Percentiles rank a stretch among this genome's conserved stretches.
These are phyloP conservation scores for Sminthurinus aureus DNA, from an alignment of 2,888 invertebrate genomes.

Conservation along the genomic window DNA sequence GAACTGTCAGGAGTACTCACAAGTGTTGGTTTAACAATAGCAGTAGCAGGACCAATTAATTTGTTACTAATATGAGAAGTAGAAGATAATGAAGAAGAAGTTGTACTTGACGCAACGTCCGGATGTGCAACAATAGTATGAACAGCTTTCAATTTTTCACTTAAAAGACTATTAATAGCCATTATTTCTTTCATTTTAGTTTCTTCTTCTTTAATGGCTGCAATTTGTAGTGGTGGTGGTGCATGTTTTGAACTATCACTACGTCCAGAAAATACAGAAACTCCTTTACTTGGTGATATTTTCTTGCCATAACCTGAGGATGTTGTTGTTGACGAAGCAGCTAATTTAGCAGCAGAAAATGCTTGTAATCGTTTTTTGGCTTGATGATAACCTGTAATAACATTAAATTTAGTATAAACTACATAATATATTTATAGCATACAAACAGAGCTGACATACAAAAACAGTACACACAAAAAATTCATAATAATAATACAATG, in stretches of 20 bases:
- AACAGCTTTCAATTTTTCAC: slow-evolving; percentile 58
- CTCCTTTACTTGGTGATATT: slow-evolving; percentile 52
- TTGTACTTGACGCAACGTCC: too few relatives aligned
- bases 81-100: slow-evolving; percentile 44
- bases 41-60: slow-evolving; percentile 47
- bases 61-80: neutral
- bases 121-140: slow-evolving; percentile 28
- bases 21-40: slow-evolving; percentile 52
- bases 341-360: slow-evolving; percentile 62
- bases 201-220: slow-evolving; percentile 57
- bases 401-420: too few relatives aligned
- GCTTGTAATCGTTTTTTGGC: slow-evolving; percentile 64
- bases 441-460: too few relatives aligned
- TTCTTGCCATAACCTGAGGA: slow-evolving; percentile 42
- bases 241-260: slow-evolving; percentile 31
- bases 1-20: neutral
- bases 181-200: slow-evolving; percentile 59
- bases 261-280: slow-evolving; percentile 52
- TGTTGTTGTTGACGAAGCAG: slow-evolving; percentile 48
- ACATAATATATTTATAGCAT: too few relatives aligned
- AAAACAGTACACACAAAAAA: too few relatives aligned
- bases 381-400: too few relatives aligned
- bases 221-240: slow-evolving; percentile 52
- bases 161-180: slow-evolving; percentile 54
- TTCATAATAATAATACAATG: too few relatives aligned